A percentile compares a stretch with the other conserved stretches of the same genome.
phyloP scores from a whole-genome alignment of 2,888 invertebrate species.

The Pyrocoelia pectoralis region DNA sequence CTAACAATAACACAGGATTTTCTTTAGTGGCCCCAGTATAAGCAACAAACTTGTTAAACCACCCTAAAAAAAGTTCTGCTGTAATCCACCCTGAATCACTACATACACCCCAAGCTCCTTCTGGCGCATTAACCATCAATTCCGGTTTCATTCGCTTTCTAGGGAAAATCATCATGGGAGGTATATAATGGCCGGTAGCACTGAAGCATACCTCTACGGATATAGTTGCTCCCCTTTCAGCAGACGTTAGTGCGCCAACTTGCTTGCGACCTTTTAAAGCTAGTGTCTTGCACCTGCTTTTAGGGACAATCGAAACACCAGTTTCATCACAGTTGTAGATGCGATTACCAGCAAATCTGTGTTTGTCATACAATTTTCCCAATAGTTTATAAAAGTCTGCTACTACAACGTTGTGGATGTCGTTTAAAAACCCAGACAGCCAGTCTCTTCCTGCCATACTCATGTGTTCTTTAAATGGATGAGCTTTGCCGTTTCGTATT shows the following conservation, averaged over 20 bases:
- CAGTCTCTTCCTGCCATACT: no score
- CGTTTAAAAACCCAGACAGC: no score
- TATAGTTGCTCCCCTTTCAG: conserved; percentile 30
- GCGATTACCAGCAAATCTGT: not conserved
- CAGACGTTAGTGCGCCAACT: conserved; percentile 10
- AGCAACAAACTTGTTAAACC: no score
- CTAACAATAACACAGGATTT: not conserved
- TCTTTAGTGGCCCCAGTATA: not conserved
- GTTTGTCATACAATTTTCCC: no score
- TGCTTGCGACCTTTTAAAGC: conserved; percentile 2
- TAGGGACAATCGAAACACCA: not conserved
- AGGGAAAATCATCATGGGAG: conserved; percentile 14
- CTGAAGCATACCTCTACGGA: conserved; percentile 1
- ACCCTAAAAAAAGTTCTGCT: not conserved
- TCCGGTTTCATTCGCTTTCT: conserved; percentile 33
- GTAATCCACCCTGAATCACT: conserved; percentile 50
- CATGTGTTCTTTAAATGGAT: not conserved
- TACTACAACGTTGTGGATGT: not conserved
- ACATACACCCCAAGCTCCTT: conserved; percentile 44
- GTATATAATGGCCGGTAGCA: conserved; percentile 35
- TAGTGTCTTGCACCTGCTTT: no score
- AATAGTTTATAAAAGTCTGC: no score
- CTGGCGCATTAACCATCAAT: conserved; percentile 43
- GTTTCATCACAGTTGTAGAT: conserved; percentile 11
- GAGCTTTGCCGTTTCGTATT: not conserved